phyloP scores from a whole-genome alignment of 2,888 invertebrate genomes.

The Trichopoda pennipes region DNA sequence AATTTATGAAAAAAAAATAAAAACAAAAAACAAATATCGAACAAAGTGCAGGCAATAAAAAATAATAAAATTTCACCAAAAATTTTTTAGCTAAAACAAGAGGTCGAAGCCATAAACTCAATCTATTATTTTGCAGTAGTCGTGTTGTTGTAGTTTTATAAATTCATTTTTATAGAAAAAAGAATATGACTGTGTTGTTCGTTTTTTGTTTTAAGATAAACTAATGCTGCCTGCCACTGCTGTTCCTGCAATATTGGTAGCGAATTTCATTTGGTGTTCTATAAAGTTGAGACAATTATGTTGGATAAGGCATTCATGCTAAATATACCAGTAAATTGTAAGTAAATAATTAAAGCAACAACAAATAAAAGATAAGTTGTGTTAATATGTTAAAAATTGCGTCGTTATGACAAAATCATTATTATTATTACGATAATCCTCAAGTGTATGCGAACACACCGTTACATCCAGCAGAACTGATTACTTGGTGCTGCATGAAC shows the following conservation, averaged over 20 bases:
- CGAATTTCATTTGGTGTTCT: slow-evolving; percentile 36
- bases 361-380: too few relatives aligned
- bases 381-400: too few relatives aligned
- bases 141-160: slow-evolving; percentile 51
- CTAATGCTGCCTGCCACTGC: slow-evolving; percentile 15
- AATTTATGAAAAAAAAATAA: neutral
- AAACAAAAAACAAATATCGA: slow-evolving; percentile 31
- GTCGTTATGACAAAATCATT: too few relatives aligned
- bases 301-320: neutral
- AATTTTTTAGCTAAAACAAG: slow-evolving; percentile 56
- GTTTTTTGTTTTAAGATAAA: slow-evolving; percentile 42
- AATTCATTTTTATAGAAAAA: slow-evolving; percentile 57
- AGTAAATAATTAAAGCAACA: too few relatives aligned
- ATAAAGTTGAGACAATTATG: neutral
- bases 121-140: slow-evolving; percentile 23
- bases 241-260: slow-evolving; percentile 33
- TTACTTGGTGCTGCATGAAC: too few relatives aligned
- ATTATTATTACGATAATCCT: too few relatives aligned
- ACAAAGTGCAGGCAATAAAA: slow-evolving; percentile 66
- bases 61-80: slow-evolving; percentile 64
- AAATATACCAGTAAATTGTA: neutral
- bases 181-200: slow-evolving; percentile 30
- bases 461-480: too few relatives aligned
- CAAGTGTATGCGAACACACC: too few relatives aligned
- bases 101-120: slow-evolving; percentile 39